A percentile compares a stretch with the other conserved stretches of the same genome.
phyloP scores from a whole-genome alignment of 2,888 invertebrate genomes.

The Nephrotoma appendiculata region DNA sequence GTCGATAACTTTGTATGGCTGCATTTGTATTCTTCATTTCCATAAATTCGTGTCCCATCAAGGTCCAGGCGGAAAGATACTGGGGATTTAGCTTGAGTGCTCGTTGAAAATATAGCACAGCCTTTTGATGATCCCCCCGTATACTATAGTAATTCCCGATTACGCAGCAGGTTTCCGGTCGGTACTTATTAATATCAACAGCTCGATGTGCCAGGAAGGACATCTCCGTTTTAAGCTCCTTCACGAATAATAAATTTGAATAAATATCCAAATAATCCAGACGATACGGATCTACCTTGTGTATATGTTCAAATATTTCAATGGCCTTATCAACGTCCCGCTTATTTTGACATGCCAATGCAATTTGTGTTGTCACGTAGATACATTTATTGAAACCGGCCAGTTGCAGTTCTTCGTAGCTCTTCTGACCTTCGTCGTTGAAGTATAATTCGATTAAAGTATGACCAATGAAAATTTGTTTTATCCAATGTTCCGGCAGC shows the following conservation, averaged over 20 bases:
- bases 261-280: conserved; percentile 93
- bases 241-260: conserved; percentile 90
- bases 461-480: conserved; percentile 80
- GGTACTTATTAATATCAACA: conserved; percentile 88
- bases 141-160: conserved; percentile 97
- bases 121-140: conserved; percentile 90
- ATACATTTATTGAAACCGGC: conserved; percentile 77
- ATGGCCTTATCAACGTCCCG: conserved; percentile 86
- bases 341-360: conserved; percentile 82
- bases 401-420: conserved; percentile 59
- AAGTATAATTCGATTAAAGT: conserved; percentile 79
- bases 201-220: conserved; percentile 88
- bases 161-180: conserved; percentile 95
- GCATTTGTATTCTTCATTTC: conserved; percentile 97
- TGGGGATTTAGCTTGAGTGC: conserved; percentile 87
- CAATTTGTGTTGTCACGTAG: conserved; percentile 83
- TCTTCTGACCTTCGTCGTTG: conserved; percentile 76
- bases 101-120: conserved; percentile 92
- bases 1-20: conserved; percentile 95
- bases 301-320: conserved; percentile 66
- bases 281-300: conserved; percentile 79
- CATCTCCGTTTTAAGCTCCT: conserved; percentile 81
- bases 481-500: conserved; percentile 87
- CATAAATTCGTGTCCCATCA: conserved; percentile 98
- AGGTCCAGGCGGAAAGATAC: conserved; percentile 91